Evolutionary conservation across 2,888 invertebrate species (phyloP).

Genomic region (Pelosia muscerda): DNA sequence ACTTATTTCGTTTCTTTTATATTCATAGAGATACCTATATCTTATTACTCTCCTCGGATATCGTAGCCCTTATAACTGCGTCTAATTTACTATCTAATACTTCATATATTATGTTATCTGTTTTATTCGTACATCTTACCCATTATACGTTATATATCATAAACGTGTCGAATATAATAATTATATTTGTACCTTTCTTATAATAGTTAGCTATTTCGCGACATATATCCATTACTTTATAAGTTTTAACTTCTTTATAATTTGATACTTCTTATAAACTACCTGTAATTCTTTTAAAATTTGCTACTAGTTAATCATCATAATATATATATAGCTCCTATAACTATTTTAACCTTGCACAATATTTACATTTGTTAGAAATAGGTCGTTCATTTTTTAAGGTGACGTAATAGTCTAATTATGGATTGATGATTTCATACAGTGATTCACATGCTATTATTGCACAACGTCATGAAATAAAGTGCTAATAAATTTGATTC

Average conservation of each 20-base stretch:
- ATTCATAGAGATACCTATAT: too few species aligned
- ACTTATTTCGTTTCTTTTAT: neutral
- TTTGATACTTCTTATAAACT: neutral
- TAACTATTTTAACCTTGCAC: neutral
- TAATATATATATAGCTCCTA: neutral
- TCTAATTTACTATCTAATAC: neutral
- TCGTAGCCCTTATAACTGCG: neutral
- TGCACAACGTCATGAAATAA: constrained; percentile 8
- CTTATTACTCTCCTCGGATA: too few species aligned
- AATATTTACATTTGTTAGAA: neutral
- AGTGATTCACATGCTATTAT: neutral
- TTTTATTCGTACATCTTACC: neutral
- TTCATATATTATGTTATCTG: neutral
- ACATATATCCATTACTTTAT: neutral
- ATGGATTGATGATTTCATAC: neutral
- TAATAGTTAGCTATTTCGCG: neutral
- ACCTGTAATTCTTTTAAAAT: neutral
- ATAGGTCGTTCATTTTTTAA: neutral
- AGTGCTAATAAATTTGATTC: neutral
- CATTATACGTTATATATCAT: too few species aligned
- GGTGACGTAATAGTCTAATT: neutral
- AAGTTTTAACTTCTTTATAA: neutral
- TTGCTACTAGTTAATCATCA: neutral
- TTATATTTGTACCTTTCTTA: neutral
- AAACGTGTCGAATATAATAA: neutral